Evolutionary conservation across 2,888 invertebrate species (phyloP), one percentile per base, ranked within the genome.

Genomic region (Platycheirus albimanus): DNA sequence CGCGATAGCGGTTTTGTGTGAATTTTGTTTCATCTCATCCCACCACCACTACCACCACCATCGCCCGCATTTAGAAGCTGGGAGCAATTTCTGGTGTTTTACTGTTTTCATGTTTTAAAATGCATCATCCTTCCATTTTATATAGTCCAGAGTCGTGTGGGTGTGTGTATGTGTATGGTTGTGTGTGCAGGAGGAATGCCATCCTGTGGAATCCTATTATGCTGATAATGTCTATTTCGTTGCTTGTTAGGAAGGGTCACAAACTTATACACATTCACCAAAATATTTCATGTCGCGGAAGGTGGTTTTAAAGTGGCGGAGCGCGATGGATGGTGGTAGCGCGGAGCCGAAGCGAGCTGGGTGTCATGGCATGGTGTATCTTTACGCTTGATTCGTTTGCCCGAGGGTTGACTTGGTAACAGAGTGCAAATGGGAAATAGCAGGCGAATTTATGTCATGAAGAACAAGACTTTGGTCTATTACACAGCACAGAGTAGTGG

Each of bases 321-420:
- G 13, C 20, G n/a, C n/a, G n/a, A n/a, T n/a, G n/a, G n/a, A n/a
- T n/a, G 45, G 3, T 8, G 20, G 11, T 13, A 33, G 28, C 11
- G 28, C 10, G 52, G 17, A n/a, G 56, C 24, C n/a, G 33, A 33
- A 33, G 6, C 3, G 24, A 24, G 41, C 10, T 0, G 49, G 13
- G 10, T 2, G 33, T 8, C 17, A 36, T 33, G 54, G 77, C 17
- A 36, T 33, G 54, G 77, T 41, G 76, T 72, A 72, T 67, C 54
- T 72, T 81, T 63, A 63, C 81, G 77, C 67, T 83, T 78, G 78
- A 78, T 83, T 83, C 78, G 83, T 58, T 83, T 38, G 78, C 72
- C 63, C 56, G 63, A 28, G 83, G 72, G 67, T 41, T 78, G 83
- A 83, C 83, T 83, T 78, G 78, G 72, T 78, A 83, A 83, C 83